Percentiles rank a stretch among this genome's conserved stretches.
Conservation (phyloP, 2,797 vertebrate genomes). For the Paedocypris micromegethes region DNA sequence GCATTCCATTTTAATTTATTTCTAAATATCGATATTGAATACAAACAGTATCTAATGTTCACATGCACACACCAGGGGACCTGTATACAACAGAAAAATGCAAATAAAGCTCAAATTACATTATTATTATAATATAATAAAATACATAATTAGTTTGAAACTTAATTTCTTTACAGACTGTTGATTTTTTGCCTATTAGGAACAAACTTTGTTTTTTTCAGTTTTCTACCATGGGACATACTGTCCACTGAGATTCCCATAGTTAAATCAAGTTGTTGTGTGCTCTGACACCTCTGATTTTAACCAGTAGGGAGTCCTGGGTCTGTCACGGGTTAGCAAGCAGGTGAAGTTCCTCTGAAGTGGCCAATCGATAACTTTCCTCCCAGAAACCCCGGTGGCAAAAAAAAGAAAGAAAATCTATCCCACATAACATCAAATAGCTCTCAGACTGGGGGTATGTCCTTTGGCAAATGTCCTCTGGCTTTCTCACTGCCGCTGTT, state of each 20-base stretch:
- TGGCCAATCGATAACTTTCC: slow-evolving; percentile 44
- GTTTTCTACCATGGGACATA: slow-evolving; percentile 4
- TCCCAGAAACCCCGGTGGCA: slow-evolving; percentile 34
- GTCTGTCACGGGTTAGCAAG: slow-evolving; percentile 43
- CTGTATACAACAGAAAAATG: too few relatives aligned
- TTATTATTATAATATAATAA: too few relatives aligned
- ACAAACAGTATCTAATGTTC: too few relatives aligned
- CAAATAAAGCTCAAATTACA: too few relatives aligned
- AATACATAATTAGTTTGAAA: neutral
- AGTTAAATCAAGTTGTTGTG: slow-evolving; percentile 45
- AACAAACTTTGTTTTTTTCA: slow-evolving; percentile 4
- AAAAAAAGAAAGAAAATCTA: slow-evolving; percentile 33
- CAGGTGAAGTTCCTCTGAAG: slow-evolving; percentile 46
- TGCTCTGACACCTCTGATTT: slow-evolving; percentile 41
- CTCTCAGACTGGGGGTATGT: slow-evolving; percentile 39
- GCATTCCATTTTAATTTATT: too few relatives aligned
- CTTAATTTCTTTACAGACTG: neutral
- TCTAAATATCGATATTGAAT: too few relatives aligned
- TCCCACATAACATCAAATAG: slow-evolving; percentile 46
- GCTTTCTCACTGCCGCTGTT: slow-evolving; percentile 36
- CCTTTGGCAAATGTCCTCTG: slow-evolving; percentile 36
- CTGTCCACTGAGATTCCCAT: slow-evolving; percentile 26
- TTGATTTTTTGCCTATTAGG: neutral
- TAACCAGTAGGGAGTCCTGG: slow-evolving; percentile 27
- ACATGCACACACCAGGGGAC: too few relatives aligned